A percentile compares a stretch with the other conserved stretches of the same genome.
Evolutionary conservation across 2,888 invertebrate species (phyloP).

Genomic region (Thera britannica): DNA sequence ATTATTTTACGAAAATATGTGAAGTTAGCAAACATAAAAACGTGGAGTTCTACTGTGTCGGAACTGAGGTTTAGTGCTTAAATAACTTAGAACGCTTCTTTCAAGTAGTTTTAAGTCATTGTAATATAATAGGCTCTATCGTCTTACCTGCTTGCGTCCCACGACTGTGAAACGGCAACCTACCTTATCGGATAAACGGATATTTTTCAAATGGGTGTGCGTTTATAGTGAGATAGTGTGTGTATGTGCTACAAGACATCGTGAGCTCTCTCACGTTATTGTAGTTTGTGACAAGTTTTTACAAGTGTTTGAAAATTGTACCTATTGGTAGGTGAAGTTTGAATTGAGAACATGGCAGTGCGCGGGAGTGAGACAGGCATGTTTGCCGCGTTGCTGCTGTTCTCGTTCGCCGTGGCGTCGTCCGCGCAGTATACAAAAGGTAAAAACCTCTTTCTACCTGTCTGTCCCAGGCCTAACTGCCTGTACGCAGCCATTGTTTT

Average conservation of each 20-base stretch:
- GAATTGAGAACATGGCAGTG: conserved; percentile 67
- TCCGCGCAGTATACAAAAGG: conserved; percentile 80
- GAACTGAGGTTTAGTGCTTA: conserved; percentile 64
- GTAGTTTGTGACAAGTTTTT: conserved; percentile 76
- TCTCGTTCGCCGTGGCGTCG: conserved; percentile 72
- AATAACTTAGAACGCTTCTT: conserved; percentile 59
- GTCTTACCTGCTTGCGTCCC: conserved; percentile 82
- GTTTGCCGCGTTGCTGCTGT: conserved; percentile 69
- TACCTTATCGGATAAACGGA: conserved; percentile 82
- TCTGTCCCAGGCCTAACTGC: conserved; percentile 60
- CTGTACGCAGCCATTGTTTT: conserved; percentile 67
- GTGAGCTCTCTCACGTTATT: conserved; percentile 68
- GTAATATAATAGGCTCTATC: conserved; percentile 80
- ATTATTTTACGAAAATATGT: conserved; percentile 81
- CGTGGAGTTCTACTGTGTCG: conserved; percentile 64
- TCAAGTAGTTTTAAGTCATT: conserved; percentile 78
- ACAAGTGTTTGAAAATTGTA: conserved; percentile 69
- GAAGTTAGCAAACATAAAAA: conserved; percentile 75
- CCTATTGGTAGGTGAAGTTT: conserved; percentile 49
- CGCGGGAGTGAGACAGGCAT: conserved; percentile 72
- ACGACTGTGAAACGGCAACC: conserved; percentile 78
- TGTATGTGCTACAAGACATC: conserved; percentile 75
- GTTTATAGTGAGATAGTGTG: conserved; percentile 80
- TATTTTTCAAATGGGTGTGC: conserved; percentile 84
- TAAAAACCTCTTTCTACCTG: conserved; percentile 72